A percentile compares a stretch with the other conserved stretches of the same genome.
phyloP scores from a whole-genome alignment of 2,113 vertebrate genomes.

The Etheostoma spectabile region DNA sequence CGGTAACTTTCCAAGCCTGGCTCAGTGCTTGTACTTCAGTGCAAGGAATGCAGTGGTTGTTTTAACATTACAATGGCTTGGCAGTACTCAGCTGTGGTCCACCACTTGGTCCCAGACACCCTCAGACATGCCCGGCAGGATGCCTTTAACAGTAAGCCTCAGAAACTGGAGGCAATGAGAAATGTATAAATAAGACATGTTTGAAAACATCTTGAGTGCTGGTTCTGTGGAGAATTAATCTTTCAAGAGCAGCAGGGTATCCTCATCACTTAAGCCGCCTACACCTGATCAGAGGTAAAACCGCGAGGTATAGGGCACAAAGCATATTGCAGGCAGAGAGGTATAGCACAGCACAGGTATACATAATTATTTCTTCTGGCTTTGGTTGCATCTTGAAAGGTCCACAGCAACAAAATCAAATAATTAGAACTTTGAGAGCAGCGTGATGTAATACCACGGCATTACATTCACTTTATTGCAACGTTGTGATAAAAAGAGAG shows the following conservation, averaged over 20 bases:
- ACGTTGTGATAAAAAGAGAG: too few species aligned
- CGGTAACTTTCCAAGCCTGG: conserved; percentile 71
- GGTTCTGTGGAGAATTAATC: conserved; percentile 29
- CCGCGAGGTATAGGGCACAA: too few species aligned
- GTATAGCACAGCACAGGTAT: too few species aligned
- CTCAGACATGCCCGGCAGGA: conserved; percentile 66
- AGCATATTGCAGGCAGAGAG: too few species aligned
- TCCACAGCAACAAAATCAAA: too few species aligned
- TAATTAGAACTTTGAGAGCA: too few species aligned
- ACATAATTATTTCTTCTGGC: too few species aligned
- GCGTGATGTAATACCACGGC: too few species aligned
- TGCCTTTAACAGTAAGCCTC: conserved; percentile 44
- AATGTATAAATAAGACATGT: conserved; percentile 37
- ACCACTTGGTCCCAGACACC: conserved; percentile 62
- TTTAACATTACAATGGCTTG: conserved; percentile 80
- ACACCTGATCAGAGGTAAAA: too few species aligned
- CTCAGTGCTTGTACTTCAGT: conserved; percentile 58
- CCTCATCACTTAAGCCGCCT: not conserved
- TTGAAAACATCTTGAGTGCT: conserved; percentile 36
- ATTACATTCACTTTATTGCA: too few species aligned
- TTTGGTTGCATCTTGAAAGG: too few species aligned
- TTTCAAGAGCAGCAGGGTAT: conserved; percentile 18
- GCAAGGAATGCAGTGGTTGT: conserved; percentile 79
- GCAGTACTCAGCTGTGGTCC: conserved; percentile 64
- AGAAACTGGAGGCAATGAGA: conserved; percentile 38